These are phyloP conservation scores for Drosophila falleni DNA, from an alignment of 2,888 invertebrate genomes.

Conservation along the genomic window DNA sequence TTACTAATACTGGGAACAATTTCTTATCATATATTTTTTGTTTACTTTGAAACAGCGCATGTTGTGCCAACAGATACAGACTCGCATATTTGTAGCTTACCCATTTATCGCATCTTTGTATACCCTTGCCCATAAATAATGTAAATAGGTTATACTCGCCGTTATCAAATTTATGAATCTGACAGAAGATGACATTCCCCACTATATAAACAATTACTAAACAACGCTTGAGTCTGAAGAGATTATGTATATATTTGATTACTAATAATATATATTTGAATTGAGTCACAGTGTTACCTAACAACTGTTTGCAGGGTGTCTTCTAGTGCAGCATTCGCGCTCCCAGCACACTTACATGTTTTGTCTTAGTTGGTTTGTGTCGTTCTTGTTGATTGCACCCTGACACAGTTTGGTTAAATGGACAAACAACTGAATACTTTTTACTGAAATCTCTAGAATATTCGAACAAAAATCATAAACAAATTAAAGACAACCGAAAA, in stretches of 20 bases:
- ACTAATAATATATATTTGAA: neutral
- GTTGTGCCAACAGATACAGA: constrained; percentile 18
- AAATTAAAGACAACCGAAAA: constrained; percentile 16
- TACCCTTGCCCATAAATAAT: constrained; percentile 7
- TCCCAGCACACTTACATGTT: constrained; percentile 5
- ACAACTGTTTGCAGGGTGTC: constrained; percentile 13
- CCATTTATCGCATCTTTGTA: constrained; percentile 27
- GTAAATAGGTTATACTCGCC: constrained; percentile 1
- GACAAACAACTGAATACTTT: constrained; percentile 60
- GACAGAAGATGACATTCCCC: neutral
- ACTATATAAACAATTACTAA: neutral
- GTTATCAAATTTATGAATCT: too few relatives aligned
- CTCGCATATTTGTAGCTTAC: constrained; percentile 24
- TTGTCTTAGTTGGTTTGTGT: constrained; percentile 14
- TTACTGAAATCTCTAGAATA: constrained; percentile 45
- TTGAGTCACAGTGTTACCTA: neutral
- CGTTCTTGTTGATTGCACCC: constrained; percentile 45
- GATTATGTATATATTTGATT: neutral
- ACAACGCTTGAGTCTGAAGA: neutral
- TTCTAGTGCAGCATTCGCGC: neutral
- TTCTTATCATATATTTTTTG: constrained; percentile 35
- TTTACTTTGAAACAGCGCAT: constrained; percentile 30
- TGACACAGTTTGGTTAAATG: constrained; percentile 60
- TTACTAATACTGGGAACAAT: constrained; percentile 14
- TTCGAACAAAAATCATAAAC: constrained; percentile 34